Base-by-base conservation (phyloP, 1,140 invertebrate species). In the Diachasmimorpha longicaudata region DNA sequence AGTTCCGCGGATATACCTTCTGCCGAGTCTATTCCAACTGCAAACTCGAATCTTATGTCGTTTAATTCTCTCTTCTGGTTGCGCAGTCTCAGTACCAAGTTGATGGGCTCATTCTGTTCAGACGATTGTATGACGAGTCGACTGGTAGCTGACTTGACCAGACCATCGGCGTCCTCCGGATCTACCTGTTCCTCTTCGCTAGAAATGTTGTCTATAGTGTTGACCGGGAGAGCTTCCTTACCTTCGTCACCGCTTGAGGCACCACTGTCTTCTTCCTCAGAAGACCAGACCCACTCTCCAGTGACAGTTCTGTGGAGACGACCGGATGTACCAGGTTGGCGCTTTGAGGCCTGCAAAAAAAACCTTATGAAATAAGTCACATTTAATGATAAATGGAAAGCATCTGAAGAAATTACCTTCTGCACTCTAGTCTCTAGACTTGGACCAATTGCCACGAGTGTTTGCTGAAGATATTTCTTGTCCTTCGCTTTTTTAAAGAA, bases 401-500 rank as follows among this genome's bases (percentile, higher is more conserved):
- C 72, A 10, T 76, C 68, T 9, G 46, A 44, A 36, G 52, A 70
- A 68, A 70, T 79, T 89, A 95, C 95, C 90, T 97, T 97, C 87
- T 96, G 95, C 13, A 97, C 95, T 79, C 96, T 90, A 31, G 95
- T 95, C 89, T 96, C 95, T 87, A 96, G 92, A 86, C 92, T 97
- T 78, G 94, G 96, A 13, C 95, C 96, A 82, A 93, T 94, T 11
- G 94, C 92, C 23, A 99, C 93, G 75, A 99, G 89, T 0, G 95
- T 97, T 85, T 97, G 95, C 79, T 97, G 94, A 0, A 99, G 89
- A 89, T 97, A 99, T 83, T 96, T 96, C 80, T 96, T 96, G 86
- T 99, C 98, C 90, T 99, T 99, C 4, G 97, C 96, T 90, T 99
- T 99, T 86, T 98, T 99, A 89, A 99, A 99, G 90, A 99, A 99